Base-by-base conservation (phyloP, 2,888 invertebrate species). In the Macaria liturata region DNA sequence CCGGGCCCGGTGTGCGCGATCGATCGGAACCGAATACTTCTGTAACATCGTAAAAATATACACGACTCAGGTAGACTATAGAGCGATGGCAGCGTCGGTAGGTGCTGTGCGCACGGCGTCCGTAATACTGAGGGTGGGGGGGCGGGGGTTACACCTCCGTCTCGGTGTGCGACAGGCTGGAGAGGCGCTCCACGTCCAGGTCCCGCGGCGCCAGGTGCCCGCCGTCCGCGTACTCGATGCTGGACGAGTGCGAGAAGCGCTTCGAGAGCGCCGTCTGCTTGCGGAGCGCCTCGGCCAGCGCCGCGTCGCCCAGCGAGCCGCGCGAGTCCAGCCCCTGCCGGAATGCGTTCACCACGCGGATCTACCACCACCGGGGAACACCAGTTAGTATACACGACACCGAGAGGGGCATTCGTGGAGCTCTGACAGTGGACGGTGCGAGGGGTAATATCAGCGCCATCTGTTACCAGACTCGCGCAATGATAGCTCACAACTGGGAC, bases 341-440 rank as follows among this genome's bases (percentile, higher is more conserved):
- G 95, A 99, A 99, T 94, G 99, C 99, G 94, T 99, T 99, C 94
- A 99, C 99, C 94, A 99, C 99, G 94, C 99, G 98, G 93, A 99
- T 99, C 99, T 99, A 96, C 94, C 87, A 64, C 62, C 82, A 80
- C 88, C 78, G 32, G 42, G 8, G 73, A 64, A 34, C 9, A 30
- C 45, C 9, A n/a, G 49, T 61, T 56, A 61, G 8, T 34, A 37
- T n/a, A 42, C 42, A 42, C 42, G 8, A n/a, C 5, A 9, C 6
- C 42, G 42, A 4, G 42, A n/a, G 8, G n/a, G 44, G 56, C 63
- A 62, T 64, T 64, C 60, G 65, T 65, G 62, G 20, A 54, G 60
- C 71, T 69, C 71, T 69, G 68, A 70, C n/a, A 0, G 4, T 32
- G 4, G 52, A 7, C 52, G 32, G 55, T 55, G 32, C 9, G 3